Conservation (phyloP, 2,113 vertebrate species). For the Lampris incognitus region DNA sequence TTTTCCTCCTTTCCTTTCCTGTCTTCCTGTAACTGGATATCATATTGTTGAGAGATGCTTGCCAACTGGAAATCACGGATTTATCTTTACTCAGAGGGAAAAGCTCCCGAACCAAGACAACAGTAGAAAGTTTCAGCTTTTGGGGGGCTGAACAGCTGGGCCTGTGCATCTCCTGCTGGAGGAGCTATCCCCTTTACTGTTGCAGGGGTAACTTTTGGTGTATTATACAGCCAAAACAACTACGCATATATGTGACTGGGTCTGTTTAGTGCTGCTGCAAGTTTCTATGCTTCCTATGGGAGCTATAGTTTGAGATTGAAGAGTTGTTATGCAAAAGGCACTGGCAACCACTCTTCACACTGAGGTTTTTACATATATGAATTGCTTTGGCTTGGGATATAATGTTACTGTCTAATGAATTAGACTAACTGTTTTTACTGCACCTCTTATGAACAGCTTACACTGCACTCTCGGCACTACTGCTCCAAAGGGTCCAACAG, state of each 20-base stretch:
- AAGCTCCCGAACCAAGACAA: conserved; percentile 38
- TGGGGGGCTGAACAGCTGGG: conserved; percentile 59
- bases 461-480: conserved; percentile 47
- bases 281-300: conserved; percentile 33
- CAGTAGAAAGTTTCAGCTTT: conserved; percentile 43
- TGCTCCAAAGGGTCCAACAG: conserved; percentile 36
- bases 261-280: conserved; percentile 10
- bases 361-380: conserved; percentile 37
- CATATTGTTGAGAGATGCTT: conserved; percentile 27
- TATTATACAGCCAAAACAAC: conserved; percentile 29
- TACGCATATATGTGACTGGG: conserved; percentile 25
- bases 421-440: conserved; percentile 60
- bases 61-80: conserved; percentile 62
- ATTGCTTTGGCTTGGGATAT: conserved; percentile 53
- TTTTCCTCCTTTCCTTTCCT: neutral
- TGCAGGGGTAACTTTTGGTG: conserved; percentile 37
- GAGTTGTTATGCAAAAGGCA: conserved; percentile 13
- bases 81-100: conserved; percentile 45
- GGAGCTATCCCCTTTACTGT: conserved; percentile 32
- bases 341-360: conserved; percentile 30
- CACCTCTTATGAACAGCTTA: conserved; percentile 40
- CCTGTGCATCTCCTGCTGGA: conserved; percentile 57
- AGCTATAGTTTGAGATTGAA: conserved; percentile 17
- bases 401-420: conserved; percentile 58
- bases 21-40: conserved; percentile 17